Conservation (phyloP, 1,140 invertebrate species). For the Intoshia linei region DNA sequence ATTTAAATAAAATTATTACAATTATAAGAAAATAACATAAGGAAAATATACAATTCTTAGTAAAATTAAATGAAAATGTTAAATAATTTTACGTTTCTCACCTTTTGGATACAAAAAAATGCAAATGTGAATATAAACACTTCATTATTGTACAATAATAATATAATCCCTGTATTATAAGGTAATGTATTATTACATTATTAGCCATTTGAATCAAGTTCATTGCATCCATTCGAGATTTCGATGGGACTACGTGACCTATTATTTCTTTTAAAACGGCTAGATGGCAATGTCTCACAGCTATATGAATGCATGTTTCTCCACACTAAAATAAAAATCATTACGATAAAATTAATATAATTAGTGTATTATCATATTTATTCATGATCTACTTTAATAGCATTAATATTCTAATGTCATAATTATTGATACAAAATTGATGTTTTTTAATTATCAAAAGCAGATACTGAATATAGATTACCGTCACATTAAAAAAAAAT, state of each 20-base stretch:
- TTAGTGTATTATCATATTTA: background rate
- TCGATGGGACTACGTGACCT: slow-evolving; percentile 9
- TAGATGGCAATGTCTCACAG: slow-evolving; percentile 25
- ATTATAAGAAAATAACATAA: too few relatives aligned
- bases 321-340: slow-evolving; percentile 12
- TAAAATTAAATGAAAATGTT: too few relatives aligned
- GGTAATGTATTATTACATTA: too few relatives aligned
- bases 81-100: too few relatives aligned
- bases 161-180: too few relatives aligned
- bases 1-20: too few relatives aligned
- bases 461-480: background rate
- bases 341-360: background rate
- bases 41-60: too few relatives aligned
- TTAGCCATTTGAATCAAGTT: too few relatives aligned
- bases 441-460: background rate
- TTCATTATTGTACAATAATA: too few relatives aligned
- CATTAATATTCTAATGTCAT: background rate
- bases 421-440: background rate
- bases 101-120: too few relatives aligned
- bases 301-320: slow-evolving; percentile 26
- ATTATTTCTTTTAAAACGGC: slow-evolving; percentile 20
- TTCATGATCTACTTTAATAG: background rate
- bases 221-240: slow-evolving; percentile 14
- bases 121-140: too few relatives aligned
- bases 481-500: too few relatives aligned